Base-by-base conservation (phyloP, 2,113 vertebrate species). In the Abramis brama region DNA sequence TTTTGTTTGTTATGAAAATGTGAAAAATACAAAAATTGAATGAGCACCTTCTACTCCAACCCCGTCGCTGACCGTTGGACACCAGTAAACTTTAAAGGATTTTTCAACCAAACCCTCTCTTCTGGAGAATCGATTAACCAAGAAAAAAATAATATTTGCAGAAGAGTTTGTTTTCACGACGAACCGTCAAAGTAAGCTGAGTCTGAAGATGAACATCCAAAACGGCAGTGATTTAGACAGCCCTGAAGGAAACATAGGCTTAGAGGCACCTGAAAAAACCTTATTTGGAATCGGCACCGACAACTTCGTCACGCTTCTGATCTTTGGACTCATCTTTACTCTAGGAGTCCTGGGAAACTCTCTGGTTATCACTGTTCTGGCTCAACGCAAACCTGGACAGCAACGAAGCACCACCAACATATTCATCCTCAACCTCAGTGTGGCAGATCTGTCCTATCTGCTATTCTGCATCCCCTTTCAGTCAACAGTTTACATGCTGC, bases 381-480 rank as follows among this genome's bases (percentile, higher is more conserved):
- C 96, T 3, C 93, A 96, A 89, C 97, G 96, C 93, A 95, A 94
- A 79, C 96, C 96, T 0, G 97, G 97, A 25, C 97, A 96, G 85
- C 94, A 95, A 2, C 95, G 97, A 30, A 96, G 98, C 92, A 97
- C 97, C 94, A 98, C 97, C 82, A 98, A 97, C 93, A 96, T 99
- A 73, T 89, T 89, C 85, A 89, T 86, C 77, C 71, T 89, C 10
- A 89, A 89, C 71, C 78, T 89, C 50, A 84, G 97, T 92, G 95
- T 99, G 1, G 98, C 98, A 0, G 98, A 99, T 93, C 96, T 99
- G 76, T 97, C 97, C 89, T 99, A 99, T 91, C 93, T 99, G 86
- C 96, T 99, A 79, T 97, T 98, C 93, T 99, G 98, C 93, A 93
- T 99, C 91, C 98, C 98, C 0, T 98, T 99, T 93, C 98, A 99